phyloP scores from a whole-genome alignment of 2,888 invertebrate genomes.

The Stramonita haemastoma region DNA sequence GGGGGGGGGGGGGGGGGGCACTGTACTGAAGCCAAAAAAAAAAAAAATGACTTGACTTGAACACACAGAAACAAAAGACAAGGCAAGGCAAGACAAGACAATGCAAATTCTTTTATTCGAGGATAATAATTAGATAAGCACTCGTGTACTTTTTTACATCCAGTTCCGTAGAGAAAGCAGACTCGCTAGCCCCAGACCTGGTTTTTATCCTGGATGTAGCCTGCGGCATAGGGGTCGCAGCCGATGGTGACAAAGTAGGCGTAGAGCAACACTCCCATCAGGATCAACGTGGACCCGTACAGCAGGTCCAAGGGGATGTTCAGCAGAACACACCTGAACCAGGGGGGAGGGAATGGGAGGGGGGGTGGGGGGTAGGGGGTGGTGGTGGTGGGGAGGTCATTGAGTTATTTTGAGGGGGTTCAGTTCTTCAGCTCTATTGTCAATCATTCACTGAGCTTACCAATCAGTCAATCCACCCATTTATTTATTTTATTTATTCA shows the following conservation, averaged over 20 bases:
- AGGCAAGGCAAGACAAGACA: not conserved
- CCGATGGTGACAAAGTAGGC: conserved; percentile 56
- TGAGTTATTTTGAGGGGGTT: too few relatives aligned
- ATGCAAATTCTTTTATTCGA: too few relatives aligned
- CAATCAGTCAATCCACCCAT: too few relatives aligned
- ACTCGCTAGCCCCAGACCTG: conserved; percentile 46
- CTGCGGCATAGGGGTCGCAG: conserved; percentile 59
- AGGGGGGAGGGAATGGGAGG: too few relatives aligned
- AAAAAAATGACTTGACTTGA: not conserved
- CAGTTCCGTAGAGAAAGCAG: not conserved
- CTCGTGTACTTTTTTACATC: not conserved
- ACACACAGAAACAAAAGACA: not conserved
- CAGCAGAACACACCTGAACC: too few relatives aligned
- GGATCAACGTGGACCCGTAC: conserved; percentile 50
- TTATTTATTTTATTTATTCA: too few relatives aligned
- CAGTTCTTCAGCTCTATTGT: too few relatives aligned
- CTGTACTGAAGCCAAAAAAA: too few relatives aligned
- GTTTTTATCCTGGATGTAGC: conserved; percentile 57
- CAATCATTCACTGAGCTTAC: too few relatives aligned
- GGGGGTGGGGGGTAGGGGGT: too few relatives aligned
- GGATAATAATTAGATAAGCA: not conserved
- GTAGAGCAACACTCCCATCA: conserved; percentile 59
- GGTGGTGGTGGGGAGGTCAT: too few relatives aligned
- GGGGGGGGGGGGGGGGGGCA: not conserved
- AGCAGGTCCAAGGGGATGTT: conserved; percentile 55